Percentiles rank a stretch among this genome's conserved stretches.
These are phyloP conservation scores for Neoarius graeffei DNA, from an alignment of 2,113 vertebrate genomes.

Conservation along the genomic window DNA sequence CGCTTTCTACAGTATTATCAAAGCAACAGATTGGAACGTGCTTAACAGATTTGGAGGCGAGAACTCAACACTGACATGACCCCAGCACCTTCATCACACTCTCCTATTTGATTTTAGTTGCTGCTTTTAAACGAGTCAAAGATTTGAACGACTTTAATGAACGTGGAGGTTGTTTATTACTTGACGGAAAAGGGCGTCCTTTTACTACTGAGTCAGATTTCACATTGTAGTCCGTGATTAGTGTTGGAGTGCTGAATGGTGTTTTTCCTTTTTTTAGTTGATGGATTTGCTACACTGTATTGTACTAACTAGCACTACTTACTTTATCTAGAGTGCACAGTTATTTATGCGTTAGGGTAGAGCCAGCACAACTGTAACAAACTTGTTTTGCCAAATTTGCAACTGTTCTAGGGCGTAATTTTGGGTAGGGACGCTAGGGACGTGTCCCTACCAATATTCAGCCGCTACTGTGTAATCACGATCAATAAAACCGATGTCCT, in stretches of 20 bases:
- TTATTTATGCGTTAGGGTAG: not conserved
- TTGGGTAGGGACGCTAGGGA: too few species aligned
- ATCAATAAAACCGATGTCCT: too few species aligned
- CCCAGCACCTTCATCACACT: not conserved
- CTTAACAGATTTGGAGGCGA: not conserved
- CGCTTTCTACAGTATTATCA: not conserved
- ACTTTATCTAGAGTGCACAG: not conserved
- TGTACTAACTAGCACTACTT: not conserved
- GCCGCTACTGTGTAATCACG: too few species aligned
- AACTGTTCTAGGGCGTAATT: too few species aligned
- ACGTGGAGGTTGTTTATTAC: not conserved
- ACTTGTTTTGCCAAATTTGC: not conserved
- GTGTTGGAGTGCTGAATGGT: not conserved
- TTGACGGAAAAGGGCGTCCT: not conserved
- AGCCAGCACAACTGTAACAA: not conserved
- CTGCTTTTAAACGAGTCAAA: not conserved
- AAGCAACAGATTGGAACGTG: not conserved
- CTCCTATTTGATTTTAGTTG: constrained; percentile 3
- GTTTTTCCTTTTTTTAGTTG: not conserved
- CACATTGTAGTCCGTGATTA: not conserved
- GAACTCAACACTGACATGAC: not conserved
- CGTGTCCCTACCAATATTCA: too few species aligned
- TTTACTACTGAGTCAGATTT: constrained; percentile 13
- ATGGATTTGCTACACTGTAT: not conserved
- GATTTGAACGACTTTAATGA: constrained; percentile 5